Percentiles rank a stretch among this genome's conserved stretches.
Conservation (phyloP, 2,888 invertebrate species). For the Ctenicera cuprea region DNA sequence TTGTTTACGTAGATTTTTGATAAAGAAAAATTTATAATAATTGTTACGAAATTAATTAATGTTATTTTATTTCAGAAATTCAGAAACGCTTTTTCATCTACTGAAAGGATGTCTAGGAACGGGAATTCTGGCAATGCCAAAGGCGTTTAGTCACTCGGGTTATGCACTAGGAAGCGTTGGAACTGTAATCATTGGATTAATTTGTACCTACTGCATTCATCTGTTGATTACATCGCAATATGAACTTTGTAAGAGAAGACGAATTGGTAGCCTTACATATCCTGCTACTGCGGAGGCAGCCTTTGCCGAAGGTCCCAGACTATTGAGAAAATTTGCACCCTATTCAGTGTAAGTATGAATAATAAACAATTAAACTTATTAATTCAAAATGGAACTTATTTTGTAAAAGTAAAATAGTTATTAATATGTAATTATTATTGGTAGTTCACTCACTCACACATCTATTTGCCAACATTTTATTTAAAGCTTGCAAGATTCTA, state of each 20-base stretch:
- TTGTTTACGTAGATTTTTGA: too few relatives aligned
- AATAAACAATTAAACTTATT: too few relatives aligned
- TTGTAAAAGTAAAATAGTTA: too few relatives aligned
- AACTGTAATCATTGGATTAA: conserved; percentile 87
- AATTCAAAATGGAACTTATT: too few relatives aligned
- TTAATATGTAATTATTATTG: too few relatives aligned
- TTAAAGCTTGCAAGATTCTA: too few relatives aligned
- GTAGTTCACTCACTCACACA: too few relatives aligned
- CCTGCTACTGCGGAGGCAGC: conserved; percentile 88
- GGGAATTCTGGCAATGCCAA: conserved; percentile 93
- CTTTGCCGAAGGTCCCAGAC: conserved; percentile 80
- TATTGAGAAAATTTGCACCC: conserved; percentile 78
- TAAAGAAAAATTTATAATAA: too few relatives aligned
- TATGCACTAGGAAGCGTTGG: conserved; percentile 87
- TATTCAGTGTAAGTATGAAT: conserved; percentile 78
- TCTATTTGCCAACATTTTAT: too few relatives aligned
- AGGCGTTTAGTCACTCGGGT: conserved; percentile 89
- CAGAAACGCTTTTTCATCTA: conserved; percentile 88
- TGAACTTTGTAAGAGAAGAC: conserved; percentile 76
- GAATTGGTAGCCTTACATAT: conserved; percentile 81
- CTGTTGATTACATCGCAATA: conserved; percentile 85
- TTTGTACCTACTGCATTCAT: conserved; percentile 97
- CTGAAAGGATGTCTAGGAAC: conserved; percentile 94
- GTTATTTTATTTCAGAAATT: conserved; percentile 76
- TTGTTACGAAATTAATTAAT: too few relatives aligned